Base-by-base conservation (phyloP, 1,140 invertebrate species). In the Apis laboriosa region DNA sequence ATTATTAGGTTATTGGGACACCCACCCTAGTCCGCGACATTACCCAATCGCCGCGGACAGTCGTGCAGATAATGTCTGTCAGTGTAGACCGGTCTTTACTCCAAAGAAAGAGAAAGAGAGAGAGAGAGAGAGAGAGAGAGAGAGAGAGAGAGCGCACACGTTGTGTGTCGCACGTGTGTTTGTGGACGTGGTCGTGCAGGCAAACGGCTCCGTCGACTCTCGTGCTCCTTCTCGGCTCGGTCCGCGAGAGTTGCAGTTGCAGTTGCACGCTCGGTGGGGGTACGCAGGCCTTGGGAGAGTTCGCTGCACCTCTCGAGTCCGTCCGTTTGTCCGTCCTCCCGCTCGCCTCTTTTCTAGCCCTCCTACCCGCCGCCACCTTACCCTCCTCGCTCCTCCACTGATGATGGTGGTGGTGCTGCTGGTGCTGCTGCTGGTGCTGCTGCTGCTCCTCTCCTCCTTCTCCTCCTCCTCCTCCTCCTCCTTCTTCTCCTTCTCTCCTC, bases 291-390 rank as follows among this genome's bases (percentile, higher is more conserved):
- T 94, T 94, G 92, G 90, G 92, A 94, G 93, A 94, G 93, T 94
- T 94, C 93, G 93, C 92, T 94, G 93, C 93, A 94, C 93, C 93
- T 92, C 93, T 83, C 72, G 84, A 90, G 91, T 91, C 90, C 92
- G 88, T 92, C 90, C 91, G 80, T 86, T 77, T 89, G 88, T 89
- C 92, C 86, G 72, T 86, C 72, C 85, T 53, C 83, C 83, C 84
- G 43, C 77, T 61, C 19, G 34, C 74, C 55, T 55, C 76, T 76
- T 80, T 66, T 80, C 83, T 70, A 72, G 58, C 74, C 73, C 64
- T 71, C 83, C 83, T 78, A 71, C 80, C 34, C 5, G 4, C 34
- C 76, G 75, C 24, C 58, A 34, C 61, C 74, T 55, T 73, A 72
- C 51, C 28, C 43, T 60, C 64, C 61, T 24, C 61, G 61, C 34